Conservation (phyloP, 1,140 invertebrate species). For the Trachymyrmex septentrionalis region DNA sequence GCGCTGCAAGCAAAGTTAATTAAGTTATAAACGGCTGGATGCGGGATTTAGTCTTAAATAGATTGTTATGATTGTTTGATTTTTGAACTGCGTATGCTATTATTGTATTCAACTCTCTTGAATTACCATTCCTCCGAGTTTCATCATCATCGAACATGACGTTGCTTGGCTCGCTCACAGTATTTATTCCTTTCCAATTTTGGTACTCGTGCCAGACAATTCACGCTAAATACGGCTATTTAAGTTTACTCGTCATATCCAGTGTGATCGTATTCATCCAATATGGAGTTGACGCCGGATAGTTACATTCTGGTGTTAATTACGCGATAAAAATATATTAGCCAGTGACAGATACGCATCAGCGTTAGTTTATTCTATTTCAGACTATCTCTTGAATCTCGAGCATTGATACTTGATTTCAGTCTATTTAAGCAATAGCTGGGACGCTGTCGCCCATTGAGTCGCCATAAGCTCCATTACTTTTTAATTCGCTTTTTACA, state of each 20-base stretch:
- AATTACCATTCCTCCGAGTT: conserved; percentile 26
- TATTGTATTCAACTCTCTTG: neutral
- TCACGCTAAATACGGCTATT: neutral
- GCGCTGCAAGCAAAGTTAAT: neutral
- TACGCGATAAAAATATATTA: conserved; percentile 14
- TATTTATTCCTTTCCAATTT: conserved; percentile 42
- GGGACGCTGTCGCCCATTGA: neutral
- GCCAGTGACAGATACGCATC: no score
- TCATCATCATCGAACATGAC: neutral
- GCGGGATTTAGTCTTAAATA: neutral
- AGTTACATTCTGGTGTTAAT: conserved; percentile 15
- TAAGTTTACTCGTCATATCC: conserved; percentile 7
- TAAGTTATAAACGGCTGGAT: conserved; percentile 2
- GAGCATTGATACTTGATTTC: neutral
- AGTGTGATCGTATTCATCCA: neutral
- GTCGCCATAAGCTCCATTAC: conserved; percentile 35
- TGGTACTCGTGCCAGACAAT: neutral
- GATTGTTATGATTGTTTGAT: neutral
- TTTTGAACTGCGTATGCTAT: neutral
- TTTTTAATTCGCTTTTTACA: conserved; percentile 62
- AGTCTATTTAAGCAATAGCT: neutral
- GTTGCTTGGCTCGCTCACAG: neutral
- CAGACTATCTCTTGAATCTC: neutral
- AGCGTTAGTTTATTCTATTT: neutral
- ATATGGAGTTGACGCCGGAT: neutral